Evolutionary conservation across 2,888 invertebrate genomes (phyloP), one percentile per base, ranked within the genome.

Genomic region (Heliconius hortense): DNA sequence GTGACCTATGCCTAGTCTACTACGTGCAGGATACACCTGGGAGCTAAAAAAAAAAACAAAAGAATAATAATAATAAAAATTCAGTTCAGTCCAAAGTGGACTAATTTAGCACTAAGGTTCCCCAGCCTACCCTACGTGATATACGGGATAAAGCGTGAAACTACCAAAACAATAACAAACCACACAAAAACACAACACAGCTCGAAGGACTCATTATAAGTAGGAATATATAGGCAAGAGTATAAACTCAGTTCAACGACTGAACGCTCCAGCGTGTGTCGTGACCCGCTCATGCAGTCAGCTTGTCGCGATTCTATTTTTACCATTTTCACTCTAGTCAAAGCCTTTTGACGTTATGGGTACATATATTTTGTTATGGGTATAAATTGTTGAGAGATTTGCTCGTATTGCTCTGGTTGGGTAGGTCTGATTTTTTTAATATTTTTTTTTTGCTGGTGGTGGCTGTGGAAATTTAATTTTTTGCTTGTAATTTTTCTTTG

Each of bases 231-330:
- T 21, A 48, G 48, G 48, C 48, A 10, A 56, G 72, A 53, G 60
- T 60, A 60, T 60, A 60, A 74, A 56, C 75, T 69, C 74, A 75
- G 82, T 82, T 80, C 81, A 80, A 78, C 76, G 81, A 81, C 80
- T 76, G 67, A 48, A 73, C 80, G 64, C 56, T 56, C 56, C 56
- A 56, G 56, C 56, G 60, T 60, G 7, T 26, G 80, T 81, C 81
- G 82, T 82, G 81, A 81, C 82, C 80, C 80, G 82, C 78, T 79
- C 78, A 74, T 77, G 77, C 74, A 70, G 77, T 53, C 76, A 75
- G 79, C 73, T 60, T 76, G 78, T 76, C 72, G 73, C 69, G 62
- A 28, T 77, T 69, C 74, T 75, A 77, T 80, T 81, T 81, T 79
- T 81, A 79, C 78, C 76, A 79, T 74, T 80, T 77, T 76, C 78